Conservation (phyloP, 2,888 invertebrate species). For the Mythimna loreyi region DNA sequence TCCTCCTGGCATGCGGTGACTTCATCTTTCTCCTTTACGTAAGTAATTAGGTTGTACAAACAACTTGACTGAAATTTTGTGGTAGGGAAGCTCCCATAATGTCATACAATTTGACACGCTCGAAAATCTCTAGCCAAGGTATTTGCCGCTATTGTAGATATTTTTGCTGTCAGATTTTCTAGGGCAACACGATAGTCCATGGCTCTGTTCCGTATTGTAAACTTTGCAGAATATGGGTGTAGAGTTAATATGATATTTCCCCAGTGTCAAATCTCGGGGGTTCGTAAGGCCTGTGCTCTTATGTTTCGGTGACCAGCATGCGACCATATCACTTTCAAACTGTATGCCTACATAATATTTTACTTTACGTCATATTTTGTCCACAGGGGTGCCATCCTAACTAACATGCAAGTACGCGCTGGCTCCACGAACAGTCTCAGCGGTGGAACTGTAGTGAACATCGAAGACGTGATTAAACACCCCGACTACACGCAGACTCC, state of each 20-base stretch:
- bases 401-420: conserved; percentile 73
- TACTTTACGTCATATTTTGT: neutral
- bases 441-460: conserved; percentile 68
- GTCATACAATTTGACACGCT: no score
- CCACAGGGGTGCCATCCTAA: conserved; percentile 69
- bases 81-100: no score
- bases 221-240: neutral
- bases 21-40: conserved; percentile 78
- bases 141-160: no score
- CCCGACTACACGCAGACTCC: conserved; percentile 71
- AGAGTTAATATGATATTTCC: neutral
- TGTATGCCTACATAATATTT: neutral
- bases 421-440: conserved; percentile 76
- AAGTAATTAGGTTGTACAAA: conserved; percentile 55
- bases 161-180: neutral
- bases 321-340: neutral
- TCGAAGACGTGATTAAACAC: conserved; percentile 67
- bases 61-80: neutral
- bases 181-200: no score
- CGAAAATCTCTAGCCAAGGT: no score
- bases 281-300: neutral
- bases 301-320: neutral
- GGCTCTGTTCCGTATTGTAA: no score
- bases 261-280: neutral
- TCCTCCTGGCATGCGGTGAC: conserved; percentile 80